Base-by-base conservation (phyloP, 1,140 invertebrate species). In the Hylyphantes graminicola region DNA sequence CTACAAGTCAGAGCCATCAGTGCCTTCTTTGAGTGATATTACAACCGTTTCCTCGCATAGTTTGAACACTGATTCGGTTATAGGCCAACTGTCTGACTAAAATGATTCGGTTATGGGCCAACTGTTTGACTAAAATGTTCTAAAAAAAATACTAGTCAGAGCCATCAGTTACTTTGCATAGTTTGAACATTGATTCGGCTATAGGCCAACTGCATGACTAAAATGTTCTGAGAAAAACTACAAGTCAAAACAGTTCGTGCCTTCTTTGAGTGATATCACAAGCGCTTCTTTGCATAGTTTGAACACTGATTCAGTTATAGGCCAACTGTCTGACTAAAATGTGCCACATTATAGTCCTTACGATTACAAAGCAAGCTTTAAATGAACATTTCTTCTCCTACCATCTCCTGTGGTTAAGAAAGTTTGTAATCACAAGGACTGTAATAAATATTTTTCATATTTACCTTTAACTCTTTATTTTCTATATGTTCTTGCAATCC, bases 11-110 rank as follows among this genome's bases (percentile, higher is more conserved):
- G 57, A 61, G 9, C 12, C 17, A 13, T 83, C 80, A n/a, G 72
- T 83, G 17, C 80, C 80, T 17, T 83, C 80, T 21, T 19, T 83
- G 15, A 83, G 80, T 75, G 80, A 83, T 19, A 83, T 83, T 35
- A 83, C 80, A 12, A 74, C 80, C 7, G 80, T 83, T 0, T 83
- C 80, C 17, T 83, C 80, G 17, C 70, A n/a, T 50, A 75, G 70
- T 67, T 57, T 83, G 8, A 83, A 83, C 21, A 83, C 80, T 7
- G 70, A 83, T 57, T 83, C 80, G 8, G 72, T 83, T 12, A 74
- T 83, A 72, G 55, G 48, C 2, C 72, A 83, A 13, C 8, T 83
- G 35, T 83, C 80, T 73, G 57, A 64, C 21, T 11, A 57, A 74
- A 74, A 53, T 35, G 9, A 3, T 65, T 65, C 2, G 8, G 72